Percentiles rank a stretch among this genome's conserved stretches.
Evolutionary conservation across 2,113 vertebrate genomes (phyloP).

Genomic region (Setophaga coronata): DNA sequence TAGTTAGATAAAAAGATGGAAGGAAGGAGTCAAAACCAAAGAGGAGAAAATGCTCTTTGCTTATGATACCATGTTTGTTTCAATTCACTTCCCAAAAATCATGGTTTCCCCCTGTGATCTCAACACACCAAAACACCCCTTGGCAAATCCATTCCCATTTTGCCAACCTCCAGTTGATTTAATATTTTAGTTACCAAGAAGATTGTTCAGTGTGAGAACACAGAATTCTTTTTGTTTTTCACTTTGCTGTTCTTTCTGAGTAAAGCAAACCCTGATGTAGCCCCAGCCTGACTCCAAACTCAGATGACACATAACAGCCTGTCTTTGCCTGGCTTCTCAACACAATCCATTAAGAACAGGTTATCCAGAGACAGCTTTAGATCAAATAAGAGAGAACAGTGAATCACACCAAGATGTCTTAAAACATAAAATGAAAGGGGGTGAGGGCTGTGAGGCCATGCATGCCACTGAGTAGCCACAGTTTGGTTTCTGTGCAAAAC

Average conservation of each 20-base stretch:
- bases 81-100: neutral
- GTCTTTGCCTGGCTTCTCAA: neutral
- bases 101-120: neutral
- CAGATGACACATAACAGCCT: neutral
- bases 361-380: neutral
- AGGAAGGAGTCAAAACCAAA: neutral
- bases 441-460: neutral
- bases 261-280: neutral
- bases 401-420: neutral
- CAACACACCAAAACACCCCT: neutral
- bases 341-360: neutral
- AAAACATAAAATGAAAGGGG: neutral
- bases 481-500: neutral
- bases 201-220: neutral
- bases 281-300: neutral
- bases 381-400: neutral
- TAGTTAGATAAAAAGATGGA: constrained; percentile 17
- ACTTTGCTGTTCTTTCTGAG: neutral
- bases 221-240: neutral
- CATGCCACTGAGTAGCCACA: neutral
- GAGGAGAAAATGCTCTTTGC: neutral
- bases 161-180: neutral
- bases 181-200: neutral
- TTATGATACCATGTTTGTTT: neutral
- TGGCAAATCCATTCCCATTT: neutral